A percentile compares a stretch with the other conserved stretches of the same genome.
Evolutionary conservation across 2,797 vertebrate genomes (phyloP).

Genomic region (Mormyrus hasselquistii): DNA sequence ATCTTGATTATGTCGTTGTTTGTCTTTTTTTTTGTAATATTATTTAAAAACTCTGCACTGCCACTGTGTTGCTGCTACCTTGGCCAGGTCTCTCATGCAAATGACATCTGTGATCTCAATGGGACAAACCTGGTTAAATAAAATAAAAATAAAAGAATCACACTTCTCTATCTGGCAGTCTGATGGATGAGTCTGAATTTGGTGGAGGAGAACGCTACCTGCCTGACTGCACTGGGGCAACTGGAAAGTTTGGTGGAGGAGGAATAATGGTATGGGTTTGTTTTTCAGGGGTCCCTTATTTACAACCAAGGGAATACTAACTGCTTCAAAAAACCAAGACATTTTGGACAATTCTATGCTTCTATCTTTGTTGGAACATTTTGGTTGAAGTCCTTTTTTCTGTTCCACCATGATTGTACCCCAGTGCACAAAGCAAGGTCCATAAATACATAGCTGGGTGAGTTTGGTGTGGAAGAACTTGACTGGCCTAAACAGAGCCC

Average conservation of each 20-base stretch:
- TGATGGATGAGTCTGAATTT: neutral
- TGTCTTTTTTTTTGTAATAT: too few relatives aligned
- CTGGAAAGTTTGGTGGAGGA: neutral
- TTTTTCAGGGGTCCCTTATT: neutral
- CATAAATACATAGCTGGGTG: neutral
- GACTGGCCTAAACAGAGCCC: neutral
- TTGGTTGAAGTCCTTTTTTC: neutral
- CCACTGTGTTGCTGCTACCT: too few relatives aligned
- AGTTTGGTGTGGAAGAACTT: neutral
- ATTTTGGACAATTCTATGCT: neutral
- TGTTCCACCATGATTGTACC: neutral
- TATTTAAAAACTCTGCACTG: too few relatives aligned
- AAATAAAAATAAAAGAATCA: neutral
- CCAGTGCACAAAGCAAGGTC: neutral
- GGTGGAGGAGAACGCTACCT: neutral
- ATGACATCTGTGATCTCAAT: too few relatives aligned
- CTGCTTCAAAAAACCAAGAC: neutral
- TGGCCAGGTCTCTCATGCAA: too few relatives aligned
- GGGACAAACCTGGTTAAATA: too few relatives aligned
- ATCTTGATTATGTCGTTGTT: too few relatives aligned
- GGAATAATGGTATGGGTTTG: neutral
- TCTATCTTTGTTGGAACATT: neutral
- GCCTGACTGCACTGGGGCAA: neutral
- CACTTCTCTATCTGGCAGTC: neutral
- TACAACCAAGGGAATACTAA: neutral